Percentiles rank a stretch among this genome's conserved stretches.
Conservation (phyloP, 2,797 vertebrate species). For the Characodon lateralis region DNA sequence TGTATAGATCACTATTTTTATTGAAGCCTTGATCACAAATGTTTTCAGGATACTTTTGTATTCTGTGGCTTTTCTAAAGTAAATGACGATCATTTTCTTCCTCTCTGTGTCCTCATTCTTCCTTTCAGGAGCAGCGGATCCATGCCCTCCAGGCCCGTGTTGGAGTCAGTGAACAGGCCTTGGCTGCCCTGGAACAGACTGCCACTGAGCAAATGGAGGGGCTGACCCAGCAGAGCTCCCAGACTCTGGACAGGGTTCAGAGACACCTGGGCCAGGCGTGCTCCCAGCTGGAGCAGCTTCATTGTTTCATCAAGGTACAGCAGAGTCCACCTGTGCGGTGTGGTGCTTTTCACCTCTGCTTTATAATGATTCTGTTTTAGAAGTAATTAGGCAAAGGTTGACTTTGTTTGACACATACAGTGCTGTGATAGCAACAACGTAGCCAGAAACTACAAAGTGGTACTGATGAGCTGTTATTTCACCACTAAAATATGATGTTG, state of each 20-base stretch:
- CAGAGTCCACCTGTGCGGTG: conserved; percentile 26
- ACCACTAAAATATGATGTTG: not conserved
- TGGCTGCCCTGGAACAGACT: conserved; percentile 83
- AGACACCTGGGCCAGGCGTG: conserved; percentile 79
- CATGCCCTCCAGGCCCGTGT: conserved; percentile 80
- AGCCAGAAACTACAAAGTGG: not conserved
- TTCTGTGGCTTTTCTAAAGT: not conserved
- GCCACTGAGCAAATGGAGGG: conserved; percentile 85
- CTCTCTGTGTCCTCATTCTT: conserved; percentile 5
- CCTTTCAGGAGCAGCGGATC: conserved; percentile 81
- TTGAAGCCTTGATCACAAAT: not conserved
- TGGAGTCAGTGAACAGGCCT: conserved; percentile 78
- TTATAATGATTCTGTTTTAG: not conserved
- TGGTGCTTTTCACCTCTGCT: not conserved
- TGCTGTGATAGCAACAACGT: too few species aligned
- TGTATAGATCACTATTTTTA: too few species aligned
- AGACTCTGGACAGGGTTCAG: conserved; percentile 83
- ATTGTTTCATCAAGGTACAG: conserved; percentile 87
- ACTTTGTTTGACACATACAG: not conserved
- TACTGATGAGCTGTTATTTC: not conserved
- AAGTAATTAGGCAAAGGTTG: not conserved
- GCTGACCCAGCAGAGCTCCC: conserved; percentile 86
- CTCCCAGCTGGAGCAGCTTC: conserved; percentile 86
- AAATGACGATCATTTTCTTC: not conserved
- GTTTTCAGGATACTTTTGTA: not conserved